Conservation (phyloP, 1,140 invertebrate genomes). For the Anadara kagoshimensis region DNA sequence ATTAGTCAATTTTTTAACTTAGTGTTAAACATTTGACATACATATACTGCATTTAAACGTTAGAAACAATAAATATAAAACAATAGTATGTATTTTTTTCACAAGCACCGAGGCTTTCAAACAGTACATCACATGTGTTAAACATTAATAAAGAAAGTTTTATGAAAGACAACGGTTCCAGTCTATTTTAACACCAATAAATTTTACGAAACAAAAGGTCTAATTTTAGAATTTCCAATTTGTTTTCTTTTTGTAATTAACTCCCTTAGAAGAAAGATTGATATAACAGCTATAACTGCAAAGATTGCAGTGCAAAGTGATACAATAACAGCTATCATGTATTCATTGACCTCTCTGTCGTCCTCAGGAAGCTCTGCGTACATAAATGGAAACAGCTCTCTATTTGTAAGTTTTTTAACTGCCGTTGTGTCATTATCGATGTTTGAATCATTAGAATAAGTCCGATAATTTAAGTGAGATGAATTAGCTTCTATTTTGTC, state of each 20-base stretch:
- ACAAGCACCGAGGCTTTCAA: no score
- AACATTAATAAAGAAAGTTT: no score
- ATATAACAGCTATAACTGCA: constrained; percentile 36
- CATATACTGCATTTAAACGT: no score
- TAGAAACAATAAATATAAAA: no score
- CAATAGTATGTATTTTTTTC: no score
- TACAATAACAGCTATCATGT: constrained; percentile 37
- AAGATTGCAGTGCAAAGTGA: constrained; percentile 36
- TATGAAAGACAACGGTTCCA: no score
- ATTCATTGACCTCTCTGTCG: constrained; percentile 23
- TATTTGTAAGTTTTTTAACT: constrained; percentile 1
- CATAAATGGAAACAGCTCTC: constrained; percentile 15
- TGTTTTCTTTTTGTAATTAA: constrained; percentile 30
- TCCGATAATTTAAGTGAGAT: no score
- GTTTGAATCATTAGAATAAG: no score
- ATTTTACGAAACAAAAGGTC: constrained; percentile 33
- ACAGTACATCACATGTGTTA: no score
- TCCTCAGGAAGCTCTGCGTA: constrained; percentile 30
- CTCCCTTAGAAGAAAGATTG: constrained; percentile 35
- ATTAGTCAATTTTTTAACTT: no score
- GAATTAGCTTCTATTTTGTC: no score
- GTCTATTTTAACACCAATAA: neutral
- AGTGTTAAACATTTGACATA: no score
- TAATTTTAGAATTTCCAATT: constrained; percentile 37
- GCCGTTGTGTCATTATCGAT: neutral